Base-by-base conservation (phyloP, 1,140 invertebrate species). In the Anastrepha ludens region DNA sequence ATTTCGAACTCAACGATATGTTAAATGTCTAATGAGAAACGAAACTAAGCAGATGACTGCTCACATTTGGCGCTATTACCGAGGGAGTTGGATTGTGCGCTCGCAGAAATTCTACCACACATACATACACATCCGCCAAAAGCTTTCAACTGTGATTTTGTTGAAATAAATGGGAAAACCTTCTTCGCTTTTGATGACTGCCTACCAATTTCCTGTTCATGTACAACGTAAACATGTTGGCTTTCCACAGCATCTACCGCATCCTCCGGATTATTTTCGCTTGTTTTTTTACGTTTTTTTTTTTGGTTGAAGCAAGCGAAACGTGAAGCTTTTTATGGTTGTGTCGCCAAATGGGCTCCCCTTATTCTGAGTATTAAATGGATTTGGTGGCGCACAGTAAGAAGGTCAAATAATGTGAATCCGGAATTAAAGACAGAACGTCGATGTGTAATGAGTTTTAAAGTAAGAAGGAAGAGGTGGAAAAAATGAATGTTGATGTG, bases 11-110 rank as follows among this genome's bases (percentile, higher is more conserved):
- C 74, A 81, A 81, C 44, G 74, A 29, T 47, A 55, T 81, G 74
- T 81, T 58, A 81, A 81, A 81, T 81, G 74, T 81, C 44, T 81
- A 81, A 81, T 55, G 44, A 81, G 74, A 55, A 29, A 55, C 47
- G 74, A 58, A 74, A 17, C 7, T 44, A 81, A 15, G 17, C 3
- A 17, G 65, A 65, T 8, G 3, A 39, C 20, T 47, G 17, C 44
- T 44, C 3, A n/a, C 39, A 55, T 55, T 55, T 55, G 50, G 50
- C 50, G 50, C 11, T 55, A 55, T 55, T 17, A 62, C 4, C 60
- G 15, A 17, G 13, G 15, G 60, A 1, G 9, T 1, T 62, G 15
- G 0, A 62, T 17, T 62, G 60, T 47, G 17, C 17, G 9, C n/a
- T 55, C 50, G 20, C 44, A 47, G n/a, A 44, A 17, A 15, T 29